Evolutionary conservation across 2,113 vertebrate genomes (phyloP).

Genomic region (Beaufortia kweichowensis): DNA sequence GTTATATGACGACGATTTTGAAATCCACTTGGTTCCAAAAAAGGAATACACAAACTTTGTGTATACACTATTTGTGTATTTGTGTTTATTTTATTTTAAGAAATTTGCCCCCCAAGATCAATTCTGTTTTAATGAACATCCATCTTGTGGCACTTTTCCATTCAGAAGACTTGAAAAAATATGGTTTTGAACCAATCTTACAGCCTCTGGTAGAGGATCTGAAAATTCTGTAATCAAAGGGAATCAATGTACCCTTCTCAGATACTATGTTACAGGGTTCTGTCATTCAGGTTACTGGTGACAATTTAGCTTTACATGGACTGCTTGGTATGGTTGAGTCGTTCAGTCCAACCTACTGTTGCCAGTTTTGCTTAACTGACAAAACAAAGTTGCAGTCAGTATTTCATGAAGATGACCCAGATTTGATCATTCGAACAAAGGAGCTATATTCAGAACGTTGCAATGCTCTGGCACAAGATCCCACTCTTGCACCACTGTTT

Average conservation of each 20-base stretch:
- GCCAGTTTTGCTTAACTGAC: constrained; percentile 13
- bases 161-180: neutral
- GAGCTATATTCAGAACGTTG: neutral
- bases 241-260: constrained; percentile 18
- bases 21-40: neutral
- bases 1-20: constrained; percentile 8
- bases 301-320: constrained; percentile 4
- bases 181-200: constrained; percentile 9
- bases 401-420: constrained; percentile 5
- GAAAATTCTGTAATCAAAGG: neutral
- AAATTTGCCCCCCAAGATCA: constrained; percentile 10
- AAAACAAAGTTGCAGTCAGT: neutral
- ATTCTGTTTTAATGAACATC: constrained; percentile 31
- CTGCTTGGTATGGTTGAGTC: constrained; percentile 34
- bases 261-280: neutral
- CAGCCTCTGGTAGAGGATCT: constrained; percentile 18
- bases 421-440: neutral
- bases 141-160: constrained; percentile 29
- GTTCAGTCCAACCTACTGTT: constrained; percentile 26
- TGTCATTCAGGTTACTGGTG: constrained; percentile 11
- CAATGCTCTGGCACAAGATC: neutral
- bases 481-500: constrained; percentile 9
- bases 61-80: too few species aligned
- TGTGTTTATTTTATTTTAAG: constrained; percentile 15
- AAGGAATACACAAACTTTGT: neutral